phyloP scores from a whole-genome alignment of 2,797 vertebrate genomes.

The Rhinophrynus dorsalis region DNA sequence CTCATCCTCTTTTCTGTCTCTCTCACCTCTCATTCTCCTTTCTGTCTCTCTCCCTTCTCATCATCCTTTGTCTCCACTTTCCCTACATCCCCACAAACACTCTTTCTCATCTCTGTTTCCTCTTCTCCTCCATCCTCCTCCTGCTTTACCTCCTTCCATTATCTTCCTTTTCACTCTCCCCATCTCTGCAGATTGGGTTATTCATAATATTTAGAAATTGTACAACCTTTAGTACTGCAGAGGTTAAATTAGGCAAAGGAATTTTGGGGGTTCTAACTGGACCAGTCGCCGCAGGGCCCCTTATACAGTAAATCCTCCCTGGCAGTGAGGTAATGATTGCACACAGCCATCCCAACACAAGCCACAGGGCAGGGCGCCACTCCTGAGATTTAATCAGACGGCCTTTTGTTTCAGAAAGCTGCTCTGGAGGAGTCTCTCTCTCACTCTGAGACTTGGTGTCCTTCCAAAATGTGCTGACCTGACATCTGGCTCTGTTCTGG shows the following conservation, averaged over 20 bases:
- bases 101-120: too few relatives aligned
- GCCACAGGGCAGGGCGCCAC: constrained; percentile 40
- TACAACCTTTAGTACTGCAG: background rate
- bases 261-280: constrained; percentile 1
- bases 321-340: constrained; percentile 43
- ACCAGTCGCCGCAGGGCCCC: constrained; percentile 9
- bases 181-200: too few relatives aligned
- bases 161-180: too few relatives aligned
- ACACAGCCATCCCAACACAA: constrained; percentile 34
- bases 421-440: constrained; percentile 51
- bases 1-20: background rate
- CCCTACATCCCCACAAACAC: too few relatives aligned
- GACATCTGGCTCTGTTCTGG: constrained; percentile 48
- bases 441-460: constrained; percentile 52
- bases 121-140: too few relatives aligned
- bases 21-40: too few relatives aligned
- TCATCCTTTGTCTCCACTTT: too few relatives aligned
- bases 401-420: constrained; percentile 45
- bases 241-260: constrained; percentile 26
- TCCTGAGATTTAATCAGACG: constrained; percentile 45
- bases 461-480: constrained; percentile 47
- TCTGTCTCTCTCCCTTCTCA: too few relatives aligned
- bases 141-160: too few relatives aligned
- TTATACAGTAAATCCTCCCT: constrained; percentile 22
- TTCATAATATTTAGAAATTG: too few relatives aligned